A percentile compares a stretch with the other conserved stretches of the same genome.
phyloP scores from a whole-genome alignment of 1,140 invertebrate genomes.

The Trichonephila clavata region DNA sequence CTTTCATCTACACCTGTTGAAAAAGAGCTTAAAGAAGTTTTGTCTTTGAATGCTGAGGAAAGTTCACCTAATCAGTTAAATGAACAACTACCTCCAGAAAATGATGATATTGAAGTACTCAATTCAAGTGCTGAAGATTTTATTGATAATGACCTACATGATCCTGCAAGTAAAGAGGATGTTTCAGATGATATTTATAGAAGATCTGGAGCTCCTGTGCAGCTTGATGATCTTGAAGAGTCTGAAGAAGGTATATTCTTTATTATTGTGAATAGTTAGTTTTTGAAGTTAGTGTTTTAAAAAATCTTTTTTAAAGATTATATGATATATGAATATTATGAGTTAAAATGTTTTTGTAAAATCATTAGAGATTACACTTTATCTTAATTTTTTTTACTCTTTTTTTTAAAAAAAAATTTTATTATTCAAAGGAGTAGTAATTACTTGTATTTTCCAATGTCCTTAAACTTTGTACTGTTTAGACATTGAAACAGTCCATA shows the following conservation, averaged over 20 bases:
- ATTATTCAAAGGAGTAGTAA: too few species aligned
- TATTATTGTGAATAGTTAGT: background rate
- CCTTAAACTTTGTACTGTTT: too few species aligned
- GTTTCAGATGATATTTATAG: slow-evolving; percentile 63
- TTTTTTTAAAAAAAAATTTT: too few species aligned
- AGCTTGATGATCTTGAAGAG: background rate
- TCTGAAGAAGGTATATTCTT: slow-evolving; percentile 65
- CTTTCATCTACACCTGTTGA: background rate
- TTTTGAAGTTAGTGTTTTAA: too few species aligned
- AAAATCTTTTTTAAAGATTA: too few species aligned
- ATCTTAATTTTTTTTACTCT: too few species aligned
- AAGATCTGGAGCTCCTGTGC: background rate
- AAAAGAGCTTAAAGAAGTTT: background rate
- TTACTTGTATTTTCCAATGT: too few species aligned
- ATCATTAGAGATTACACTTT: too few species aligned
- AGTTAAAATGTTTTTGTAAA: too few species aligned
- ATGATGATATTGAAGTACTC: slow-evolving; percentile 63
- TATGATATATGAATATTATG: too few species aligned
- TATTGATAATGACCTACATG: background rate
- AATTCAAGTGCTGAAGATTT: background rate
- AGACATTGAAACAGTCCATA: too few species aligned
- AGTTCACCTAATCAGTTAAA: background rate
- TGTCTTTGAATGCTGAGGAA: background rate
- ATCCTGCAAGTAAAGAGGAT: slow-evolving; percentile 11
- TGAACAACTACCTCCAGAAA: slow-evolving; percentile 36